Evolutionary conservation across 2,113 vertebrate genomes (phyloP).

Genomic region (mouse (Mus musculus)): DNA sequence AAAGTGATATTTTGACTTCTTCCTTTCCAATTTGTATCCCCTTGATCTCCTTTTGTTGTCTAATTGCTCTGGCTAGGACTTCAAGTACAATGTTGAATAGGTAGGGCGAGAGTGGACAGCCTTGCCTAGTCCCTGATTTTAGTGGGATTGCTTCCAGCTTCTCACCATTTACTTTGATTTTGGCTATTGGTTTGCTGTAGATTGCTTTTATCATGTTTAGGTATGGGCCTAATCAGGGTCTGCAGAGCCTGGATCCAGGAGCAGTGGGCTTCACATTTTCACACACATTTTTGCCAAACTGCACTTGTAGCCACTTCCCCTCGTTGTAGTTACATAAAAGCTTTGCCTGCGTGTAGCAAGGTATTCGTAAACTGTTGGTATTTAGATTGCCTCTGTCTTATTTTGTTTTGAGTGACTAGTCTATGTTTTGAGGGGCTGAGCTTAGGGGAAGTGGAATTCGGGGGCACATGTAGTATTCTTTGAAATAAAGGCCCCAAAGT

Average conservation of each 20-base stretch:
- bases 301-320: neutral
- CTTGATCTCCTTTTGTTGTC: too few relatives aligned
- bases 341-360: neutral
- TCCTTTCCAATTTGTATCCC: too few relatives aligned
- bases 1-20: too few relatives aligned
- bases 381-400: neutral
- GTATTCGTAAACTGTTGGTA: neutral
- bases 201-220: too few relatives aligned
- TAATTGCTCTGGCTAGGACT: too few relatives aligned
- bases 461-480: neutral
- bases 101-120: too few relatives aligned
- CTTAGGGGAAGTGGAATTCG: accelerated
- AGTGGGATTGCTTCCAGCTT: too few relatives aligned
- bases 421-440: neutral
- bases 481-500: neutral
- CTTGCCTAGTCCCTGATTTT: too few relatives aligned
- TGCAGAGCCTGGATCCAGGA: neutral
- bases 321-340: neutral
- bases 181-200: too few relatives aligned
- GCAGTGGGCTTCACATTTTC: neutral
- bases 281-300: neutral
- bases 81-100: too few relatives aligned
- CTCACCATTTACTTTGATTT: too few relatives aligned
- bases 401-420: neutral
- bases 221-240: neutral